phyloP scores from a whole-genome alignment of 2,797 vertebrate genomes.

The Peromyscus aztecus region DNA sequence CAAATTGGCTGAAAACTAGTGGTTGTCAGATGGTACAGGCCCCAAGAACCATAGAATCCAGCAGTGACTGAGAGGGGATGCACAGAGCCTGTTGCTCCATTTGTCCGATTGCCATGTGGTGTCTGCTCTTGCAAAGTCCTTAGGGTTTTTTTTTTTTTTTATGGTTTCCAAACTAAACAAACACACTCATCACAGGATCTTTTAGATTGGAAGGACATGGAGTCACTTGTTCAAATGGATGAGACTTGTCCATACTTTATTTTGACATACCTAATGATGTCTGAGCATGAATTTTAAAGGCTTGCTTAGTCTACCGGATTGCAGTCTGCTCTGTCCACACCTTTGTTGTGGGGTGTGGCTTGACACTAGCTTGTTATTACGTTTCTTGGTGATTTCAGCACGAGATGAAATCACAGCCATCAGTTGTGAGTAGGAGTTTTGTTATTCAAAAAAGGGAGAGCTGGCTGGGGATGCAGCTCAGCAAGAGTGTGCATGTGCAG shows the following conservation, averaged over 20 bases:
- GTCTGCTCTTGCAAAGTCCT: background rate
- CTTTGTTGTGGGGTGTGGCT: slow-evolving; percentile 61
- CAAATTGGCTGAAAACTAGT: background rate
- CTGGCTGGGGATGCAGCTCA: background rate
- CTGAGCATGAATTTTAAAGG: slow-evolving; percentile 48
- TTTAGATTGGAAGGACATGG: background rate
- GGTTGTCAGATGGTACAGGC: background rate
- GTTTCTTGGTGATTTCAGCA: background rate
- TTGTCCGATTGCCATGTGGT: background rate
- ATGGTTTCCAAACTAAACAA: slow-evolving; percentile 21
- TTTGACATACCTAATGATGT: slow-evolving; percentile 6
- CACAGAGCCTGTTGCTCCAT: background rate
- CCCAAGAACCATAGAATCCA: background rate
- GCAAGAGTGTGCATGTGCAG: background rate
- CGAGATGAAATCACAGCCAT: slow-evolving; percentile 14
- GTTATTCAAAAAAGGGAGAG: background rate
- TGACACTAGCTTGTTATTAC: background rate
- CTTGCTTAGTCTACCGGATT: slow-evolving; percentile 26
- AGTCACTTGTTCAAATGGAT: background rate
- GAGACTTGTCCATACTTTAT: background rate
- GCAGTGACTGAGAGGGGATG: fast-evolving
- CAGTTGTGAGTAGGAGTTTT: background rate
- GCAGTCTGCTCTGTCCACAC: background rate
- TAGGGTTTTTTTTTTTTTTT: background rate
- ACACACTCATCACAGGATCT: background rate